Evolutionary conservation across 2,888 invertebrate genomes (phyloP), one percentile per base, ranked within the genome.

Genomic region (Stenodera caucasica): DNA sequence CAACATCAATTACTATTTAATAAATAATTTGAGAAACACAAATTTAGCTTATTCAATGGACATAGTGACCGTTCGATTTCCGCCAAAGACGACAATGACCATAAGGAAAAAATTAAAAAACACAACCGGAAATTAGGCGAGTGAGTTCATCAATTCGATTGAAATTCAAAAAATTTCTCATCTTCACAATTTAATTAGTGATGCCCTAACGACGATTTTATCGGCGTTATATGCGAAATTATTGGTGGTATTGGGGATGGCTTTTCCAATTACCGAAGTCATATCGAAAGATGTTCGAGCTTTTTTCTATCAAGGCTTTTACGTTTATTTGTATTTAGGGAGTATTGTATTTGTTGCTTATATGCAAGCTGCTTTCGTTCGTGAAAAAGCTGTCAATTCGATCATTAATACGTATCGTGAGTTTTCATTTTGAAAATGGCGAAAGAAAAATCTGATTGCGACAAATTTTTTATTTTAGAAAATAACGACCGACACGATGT

Each of bases 161-260:
- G n/a, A n/a, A n/a, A 53, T 56, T 56, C 29, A 1, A 18, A 26
- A 15, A 55, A n/a, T n/a, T n/a, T n/a, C 12, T 50, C 11, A 15
- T 12, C 9, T 32, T 33, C 21, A 26, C 14, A 11, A 55, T 12
- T 52, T 53, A 58, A 54, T 54, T 49, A 89, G 88, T 73, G 90
- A 91, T 79, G 88, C 88, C 40, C 77, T 91, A 61, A 89, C 89
- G 67, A 86, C 88, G 60, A 87, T 90, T 5, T 79, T 93, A 49
- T 93, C 93, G 40, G 91, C 91, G 2, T 83, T 94, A 29, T 96
- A 95, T 80, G 92, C 90, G 57, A 93, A 95, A 78, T 82, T 94
- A 12, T 80, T 96, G 60, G 91, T 95, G 12, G 90, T 95, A 5
- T 81, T 92, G 66, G 93, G 93, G 8, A 85, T 94, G 37, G 92